Base-by-base conservation (phyloP, 2,888 invertebrate genomes). In the Hylaea fasciaria region DNA sequence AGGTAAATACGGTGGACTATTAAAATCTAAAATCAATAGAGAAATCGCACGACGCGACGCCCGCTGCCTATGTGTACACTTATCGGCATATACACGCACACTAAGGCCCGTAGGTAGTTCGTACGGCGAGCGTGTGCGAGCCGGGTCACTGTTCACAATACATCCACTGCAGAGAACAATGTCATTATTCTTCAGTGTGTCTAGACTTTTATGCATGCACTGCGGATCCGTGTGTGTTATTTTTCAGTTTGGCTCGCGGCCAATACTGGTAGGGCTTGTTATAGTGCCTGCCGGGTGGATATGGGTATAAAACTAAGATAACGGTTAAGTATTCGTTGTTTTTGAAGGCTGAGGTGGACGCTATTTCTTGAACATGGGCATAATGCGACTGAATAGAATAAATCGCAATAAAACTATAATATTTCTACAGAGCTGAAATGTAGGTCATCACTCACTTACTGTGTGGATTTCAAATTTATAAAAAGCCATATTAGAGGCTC, bases 11-110 rank as follows among this genome's bases (percentile, higher is more conserved):
- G 66, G 70, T 73, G 74, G 72, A 77, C 77, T 78, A 83, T 81
- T 80, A 78, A 76, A 85, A 82, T 83, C 74, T 81, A 84, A 83
- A 90, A 90, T 91, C 90, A 84, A 91, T 90, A 87, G 74, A 84
- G 86, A 87, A 86, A 89, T 86, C 83, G 83, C 83, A 76, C 80
- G 76, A 81, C 81, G 76, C 82, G 80, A 74, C 82, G 80, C 75
- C 76, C 82, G 80, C 75, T 75, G 44, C 17, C 48, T 47, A 47
- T 82, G 83, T 85, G 82, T 77, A 82, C 83, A 80, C 83, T 84
- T 85, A 85, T 83, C 81, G 80, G 76, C 80, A 78, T 80, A 80
- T 79, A 82, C 83, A 77, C 78, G 70, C 80, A 78, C 78, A 82
- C 80, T 74, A 74, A 72, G 69, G 71, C 69, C 70, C n/a, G n/a